phyloP scores from a whole-genome alignment of 2,113 vertebrate genomes.

The Notechis scutatus region DNA sequence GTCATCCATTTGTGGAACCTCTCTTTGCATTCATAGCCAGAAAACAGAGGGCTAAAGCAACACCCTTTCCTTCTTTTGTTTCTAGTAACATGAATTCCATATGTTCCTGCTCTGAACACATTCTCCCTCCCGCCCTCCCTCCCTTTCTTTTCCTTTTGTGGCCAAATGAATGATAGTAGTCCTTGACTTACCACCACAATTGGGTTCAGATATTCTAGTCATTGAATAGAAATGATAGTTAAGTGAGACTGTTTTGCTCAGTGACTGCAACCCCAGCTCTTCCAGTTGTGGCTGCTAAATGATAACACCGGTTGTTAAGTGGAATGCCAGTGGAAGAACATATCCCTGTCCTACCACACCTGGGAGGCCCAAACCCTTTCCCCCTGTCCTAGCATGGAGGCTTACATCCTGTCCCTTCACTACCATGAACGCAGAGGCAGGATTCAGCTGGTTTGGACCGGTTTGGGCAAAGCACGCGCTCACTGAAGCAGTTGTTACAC shows the following conservation, averaged over 20 bases:
- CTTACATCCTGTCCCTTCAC: not conserved
- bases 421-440: not conserved
- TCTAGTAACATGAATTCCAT: not conserved
- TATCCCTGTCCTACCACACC: not conserved
- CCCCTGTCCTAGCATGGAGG: not conserved
- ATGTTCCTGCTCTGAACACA: not conserved
- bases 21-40: not conserved
- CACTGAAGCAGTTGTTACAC: too few species aligned
- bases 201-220: not conserved
- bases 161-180: not conserved
- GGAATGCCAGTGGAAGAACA: not conserved
- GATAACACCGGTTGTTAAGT: not conserved
- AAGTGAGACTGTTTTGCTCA: not conserved
- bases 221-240: not conserved
- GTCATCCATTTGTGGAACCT: not conserved
- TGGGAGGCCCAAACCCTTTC: not conserved
- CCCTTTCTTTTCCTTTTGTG: not conserved
- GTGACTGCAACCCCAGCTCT: not conserved
- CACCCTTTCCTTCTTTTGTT: not conserved
- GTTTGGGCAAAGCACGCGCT: too few species aligned
- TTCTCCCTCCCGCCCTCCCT: not conserved
- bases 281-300: not conserved
- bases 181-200: not conserved
- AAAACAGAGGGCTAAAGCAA: not conserved
- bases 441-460: too few species aligned